Evolutionary conservation across 2,113 vertebrate species (phyloP).

Genomic region (Bombycilla garrulus): DNA sequence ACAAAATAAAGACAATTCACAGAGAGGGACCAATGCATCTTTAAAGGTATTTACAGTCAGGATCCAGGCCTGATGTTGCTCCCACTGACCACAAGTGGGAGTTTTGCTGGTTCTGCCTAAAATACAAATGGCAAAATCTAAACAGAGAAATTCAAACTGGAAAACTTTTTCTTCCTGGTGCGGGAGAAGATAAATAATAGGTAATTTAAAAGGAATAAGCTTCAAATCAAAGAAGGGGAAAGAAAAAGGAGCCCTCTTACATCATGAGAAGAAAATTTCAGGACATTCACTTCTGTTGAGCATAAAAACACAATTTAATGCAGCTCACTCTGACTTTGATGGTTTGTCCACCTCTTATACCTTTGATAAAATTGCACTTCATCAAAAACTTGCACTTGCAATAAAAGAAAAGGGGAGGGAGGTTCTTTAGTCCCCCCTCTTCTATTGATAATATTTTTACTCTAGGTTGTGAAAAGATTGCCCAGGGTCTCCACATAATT

Average conservation of each 20-base stretch:
- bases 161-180: not conserved
- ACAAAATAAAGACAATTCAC: not conserved
- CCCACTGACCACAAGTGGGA: conserved; percentile 6
- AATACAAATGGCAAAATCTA: not conserved
- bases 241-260: not conserved
- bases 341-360: not conserved
- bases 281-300: not conserved
- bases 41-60: not conserved
- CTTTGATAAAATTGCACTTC: not conserved
- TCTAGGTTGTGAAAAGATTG: not conserved
- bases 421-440: not conserved
- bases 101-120: not conserved
- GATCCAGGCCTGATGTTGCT: not conserved
- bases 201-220: not conserved
- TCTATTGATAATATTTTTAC: not conserved
- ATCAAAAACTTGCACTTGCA: not conserved
- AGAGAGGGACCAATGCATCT: not conserved
- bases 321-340: not conserved
- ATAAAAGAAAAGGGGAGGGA: not conserved
- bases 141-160: not conserved
- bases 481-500: not conserved
- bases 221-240: not conserved
- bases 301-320: not conserved
- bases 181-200: not conserved
- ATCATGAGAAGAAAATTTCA: not conserved